These are phyloP conservation scores for Taeniopygia guttata DNA, from an alignment of 2,797 vertebrate species.

Conservation along the genomic window DNA sequence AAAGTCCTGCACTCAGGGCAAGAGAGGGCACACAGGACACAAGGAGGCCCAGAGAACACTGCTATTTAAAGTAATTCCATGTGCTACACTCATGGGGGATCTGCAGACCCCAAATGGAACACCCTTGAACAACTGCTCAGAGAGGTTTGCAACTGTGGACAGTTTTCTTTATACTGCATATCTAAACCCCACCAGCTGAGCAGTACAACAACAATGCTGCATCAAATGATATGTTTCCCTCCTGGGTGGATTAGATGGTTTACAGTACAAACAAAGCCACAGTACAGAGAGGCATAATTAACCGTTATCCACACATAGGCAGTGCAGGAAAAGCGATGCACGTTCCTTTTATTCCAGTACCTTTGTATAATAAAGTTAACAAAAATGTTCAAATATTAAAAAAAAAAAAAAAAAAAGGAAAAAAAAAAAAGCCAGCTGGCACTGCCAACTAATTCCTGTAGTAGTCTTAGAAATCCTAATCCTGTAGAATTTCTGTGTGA, in stretches of 20 bases:
- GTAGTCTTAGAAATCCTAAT: slow-evolving; percentile 76
- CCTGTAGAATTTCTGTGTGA: slow-evolving; percentile 74
- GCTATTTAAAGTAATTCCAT: neutral
- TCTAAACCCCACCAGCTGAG: slow-evolving; percentile 53
- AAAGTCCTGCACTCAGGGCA: neutral
- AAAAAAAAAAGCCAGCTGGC: slow-evolving; percentile 69
- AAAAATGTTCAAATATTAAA: slow-evolving; percentile 73
- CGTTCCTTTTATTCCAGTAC: slow-evolving; percentile 77
- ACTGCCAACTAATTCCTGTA: slow-evolving; percentile 76
- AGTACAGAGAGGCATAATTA: slow-evolving; percentile 65
- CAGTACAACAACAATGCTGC: slow-evolving; percentile 34
- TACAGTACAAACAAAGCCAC: slow-evolving; percentile 69
- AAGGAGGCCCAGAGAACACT: neutral
- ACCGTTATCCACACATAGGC: slow-evolving; percentile 57
- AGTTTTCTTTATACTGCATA: slow-evolving; percentile 35
- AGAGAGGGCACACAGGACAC: neutral
- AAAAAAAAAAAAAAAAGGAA: neutral
- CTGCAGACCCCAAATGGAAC: slow-evolving; percentile 28
- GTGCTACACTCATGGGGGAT: neutral
- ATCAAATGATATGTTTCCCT: slow-evolving; percentile 38
- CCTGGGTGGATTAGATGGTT: slow-evolving; percentile 56
- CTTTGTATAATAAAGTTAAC: slow-evolving; percentile 80
- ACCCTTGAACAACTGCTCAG: neutral
- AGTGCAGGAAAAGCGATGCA: slow-evolving; percentile 70
- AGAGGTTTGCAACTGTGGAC: neutral